Conservation (phyloP, 2,888 invertebrate species). For the Drosophila affinis region DNA sequence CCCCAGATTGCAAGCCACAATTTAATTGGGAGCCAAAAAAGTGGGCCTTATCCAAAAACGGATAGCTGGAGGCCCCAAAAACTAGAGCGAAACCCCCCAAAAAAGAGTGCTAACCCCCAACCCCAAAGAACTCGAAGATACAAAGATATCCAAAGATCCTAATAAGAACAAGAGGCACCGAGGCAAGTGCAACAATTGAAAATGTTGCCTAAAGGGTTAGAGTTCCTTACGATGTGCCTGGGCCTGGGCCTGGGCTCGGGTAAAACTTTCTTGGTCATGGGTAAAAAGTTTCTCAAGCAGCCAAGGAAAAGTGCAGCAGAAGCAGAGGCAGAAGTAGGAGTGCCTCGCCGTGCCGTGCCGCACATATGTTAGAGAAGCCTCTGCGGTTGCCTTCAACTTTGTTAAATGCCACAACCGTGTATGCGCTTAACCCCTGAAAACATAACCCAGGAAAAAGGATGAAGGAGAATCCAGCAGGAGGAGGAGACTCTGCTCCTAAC, state of each 20-base stretch:
- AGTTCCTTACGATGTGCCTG: not conserved
- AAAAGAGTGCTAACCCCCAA: not conserved
- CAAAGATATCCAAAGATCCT: not conserved
- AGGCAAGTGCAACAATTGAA: constrained; percentile 57
- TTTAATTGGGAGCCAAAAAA: constrained; percentile 44
- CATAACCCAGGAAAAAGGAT: constrained; percentile 11
- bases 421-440: constrained; percentile 45
- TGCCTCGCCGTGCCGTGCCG: constrained; percentile 16
- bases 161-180: not conserved
- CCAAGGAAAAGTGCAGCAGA: constrained; percentile 50
- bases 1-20: constrained; percentile 31
- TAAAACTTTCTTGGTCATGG: constrained; percentile 50
- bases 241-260: constrained; percentile 3
- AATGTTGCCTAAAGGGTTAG: constrained; percentile 28
- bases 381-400: constrained; percentile 59
- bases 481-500: constrained; percentile 28
- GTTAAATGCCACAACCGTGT: constrained; percentile 55
- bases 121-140: not conserved
- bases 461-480: not conserved
- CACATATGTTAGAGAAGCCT: constrained; percentile 52
- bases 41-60: not conserved
- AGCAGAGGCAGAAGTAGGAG: constrained; percentile 22
- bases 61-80: not conserved
- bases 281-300: constrained; percentile 51
- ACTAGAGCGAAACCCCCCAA: not conserved